These are phyloP conservation scores for Stenurella melanura DNA, from an alignment of 2,888 invertebrate species.

Conservation along the genomic window DNA sequence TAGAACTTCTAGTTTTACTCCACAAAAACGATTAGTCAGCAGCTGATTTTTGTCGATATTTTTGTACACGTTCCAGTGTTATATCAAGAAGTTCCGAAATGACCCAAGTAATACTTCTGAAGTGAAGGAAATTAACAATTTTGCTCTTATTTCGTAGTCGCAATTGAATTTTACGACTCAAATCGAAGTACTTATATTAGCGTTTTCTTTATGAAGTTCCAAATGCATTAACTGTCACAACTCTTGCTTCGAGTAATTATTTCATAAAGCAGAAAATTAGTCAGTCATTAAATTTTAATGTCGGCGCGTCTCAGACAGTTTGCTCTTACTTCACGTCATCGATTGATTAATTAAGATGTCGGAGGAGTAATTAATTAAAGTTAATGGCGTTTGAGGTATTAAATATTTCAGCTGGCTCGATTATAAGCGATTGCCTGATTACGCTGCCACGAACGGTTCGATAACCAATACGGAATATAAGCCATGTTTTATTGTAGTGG, in stretches of 20 bases:
- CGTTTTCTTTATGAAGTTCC: conserved; percentile 19
- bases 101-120: no score
- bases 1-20: no score
- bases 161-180: not conserved
- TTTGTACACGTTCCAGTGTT: no score
- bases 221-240: conserved; percentile 12
- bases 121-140: no score
- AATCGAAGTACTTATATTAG: not conserved
- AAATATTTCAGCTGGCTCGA: conserved; percentile 11
- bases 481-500: not conserved
- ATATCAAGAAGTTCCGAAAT: no score
- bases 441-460: not conserved
- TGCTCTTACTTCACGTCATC: conserved; percentile 7
- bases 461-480: not conserved
- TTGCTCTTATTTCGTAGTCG: no score
- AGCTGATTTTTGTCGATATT: no score
- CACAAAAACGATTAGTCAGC: no score
- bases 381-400: conserved; percentile 12
- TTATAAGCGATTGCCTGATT: not conserved
- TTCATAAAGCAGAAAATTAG: not conserved
- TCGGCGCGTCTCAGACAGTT: conserved; percentile 11
- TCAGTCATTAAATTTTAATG: conserved; percentile 20
- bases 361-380: conserved; percentile 7
- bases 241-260: conserved; percentile 19
- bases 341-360: conserved; percentile 17